phyloP scores from a whole-genome alignment of 2,797 vertebrate genomes.

The Delichon dasypus region DNA sequence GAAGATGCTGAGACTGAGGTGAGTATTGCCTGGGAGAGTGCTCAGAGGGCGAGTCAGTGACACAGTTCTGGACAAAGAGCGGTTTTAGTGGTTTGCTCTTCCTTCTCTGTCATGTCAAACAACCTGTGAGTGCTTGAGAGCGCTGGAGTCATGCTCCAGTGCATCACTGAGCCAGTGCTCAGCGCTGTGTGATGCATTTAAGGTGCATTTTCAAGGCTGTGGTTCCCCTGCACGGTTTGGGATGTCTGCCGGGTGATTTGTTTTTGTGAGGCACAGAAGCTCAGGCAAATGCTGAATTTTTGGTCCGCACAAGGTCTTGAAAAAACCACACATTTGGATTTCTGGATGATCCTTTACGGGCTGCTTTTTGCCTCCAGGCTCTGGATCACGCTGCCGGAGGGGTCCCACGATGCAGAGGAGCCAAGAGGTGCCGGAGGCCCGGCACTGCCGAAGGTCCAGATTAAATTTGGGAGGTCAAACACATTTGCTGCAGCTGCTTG shows the following conservation, averaged over 20 bases:
- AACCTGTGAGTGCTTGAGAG: background rate
- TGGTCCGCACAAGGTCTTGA: background rate
- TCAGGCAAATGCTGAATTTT: background rate
- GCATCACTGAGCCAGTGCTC: background rate
- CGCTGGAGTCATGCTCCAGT: rapidly evolving
- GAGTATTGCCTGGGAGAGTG: too few relatives aligned
- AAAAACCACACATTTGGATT: background rate
- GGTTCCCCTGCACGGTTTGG: rapidly evolving
- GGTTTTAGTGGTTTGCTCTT: background rate
- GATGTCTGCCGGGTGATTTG: background rate
- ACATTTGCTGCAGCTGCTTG: background rate
- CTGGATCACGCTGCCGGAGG: background rate
- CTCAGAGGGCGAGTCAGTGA: background rate
- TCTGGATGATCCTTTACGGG: background rate
- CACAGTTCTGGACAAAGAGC: rapidly evolving
- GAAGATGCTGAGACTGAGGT: background rate
- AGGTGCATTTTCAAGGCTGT: background rate
- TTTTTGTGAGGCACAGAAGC: background rate
- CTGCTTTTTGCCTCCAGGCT: background rate
- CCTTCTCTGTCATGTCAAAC: rapidly evolving
- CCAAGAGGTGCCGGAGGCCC: background rate
- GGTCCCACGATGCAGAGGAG: rapidly evolving
- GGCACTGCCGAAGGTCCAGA: background rate
- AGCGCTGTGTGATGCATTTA: rapidly evolving
- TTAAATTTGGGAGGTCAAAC: background rate